Base-by-base conservation (phyloP, 2,113 vertebrate species). In the Myotis davidii region DNA sequence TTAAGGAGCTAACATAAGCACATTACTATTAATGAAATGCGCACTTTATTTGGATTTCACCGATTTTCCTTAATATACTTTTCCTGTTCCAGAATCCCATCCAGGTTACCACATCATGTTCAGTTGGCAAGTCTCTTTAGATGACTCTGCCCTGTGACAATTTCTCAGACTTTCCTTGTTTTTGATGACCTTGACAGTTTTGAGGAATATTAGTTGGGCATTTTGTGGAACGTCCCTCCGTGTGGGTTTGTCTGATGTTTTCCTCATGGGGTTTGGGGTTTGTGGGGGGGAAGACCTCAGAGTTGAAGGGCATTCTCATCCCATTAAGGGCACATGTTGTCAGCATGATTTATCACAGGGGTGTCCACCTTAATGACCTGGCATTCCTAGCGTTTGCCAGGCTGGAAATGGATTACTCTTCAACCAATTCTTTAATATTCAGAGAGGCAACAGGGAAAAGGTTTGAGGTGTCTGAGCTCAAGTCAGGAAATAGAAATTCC, bases 141-240 rank as follows among this genome's bases (percentile, higher is more conserved):
- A 48, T 91, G 61, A 87, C 27, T 93, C n/a, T 85, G 32, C 27
- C 48, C 54, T 27, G 11, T 42, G 65, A 85, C 42, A 54, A 4
- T 81, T 85, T 90, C 61, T 90, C 76, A 86, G n/a, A 67, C 25
- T 78, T 74, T 42, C 42, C 81, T 91, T 91, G n/a, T 37, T 89
- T 97, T 64, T 65, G 56, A 88, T 64, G 56, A 91, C 72, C 59
- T 83, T 74, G 70, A 86, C 77, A 59, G 42, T 79, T 79, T 79
- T 89, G 23, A 84, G 37, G 69, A 81, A 54, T 87, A 42, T 20
- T 32, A 32, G 3, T 74, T 14, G 76, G 20, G 59, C 50, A n/a
- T 85, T 91, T 72, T 88, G 8, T 48, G 56, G 27, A 52, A 59
- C 4, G 3, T 25, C 6, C 29, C 27, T 89, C 16, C 23, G 2